phyloP scores from a whole-genome alignment of 2,797 vertebrate species.

The Protonibea diacanthus region DNA sequence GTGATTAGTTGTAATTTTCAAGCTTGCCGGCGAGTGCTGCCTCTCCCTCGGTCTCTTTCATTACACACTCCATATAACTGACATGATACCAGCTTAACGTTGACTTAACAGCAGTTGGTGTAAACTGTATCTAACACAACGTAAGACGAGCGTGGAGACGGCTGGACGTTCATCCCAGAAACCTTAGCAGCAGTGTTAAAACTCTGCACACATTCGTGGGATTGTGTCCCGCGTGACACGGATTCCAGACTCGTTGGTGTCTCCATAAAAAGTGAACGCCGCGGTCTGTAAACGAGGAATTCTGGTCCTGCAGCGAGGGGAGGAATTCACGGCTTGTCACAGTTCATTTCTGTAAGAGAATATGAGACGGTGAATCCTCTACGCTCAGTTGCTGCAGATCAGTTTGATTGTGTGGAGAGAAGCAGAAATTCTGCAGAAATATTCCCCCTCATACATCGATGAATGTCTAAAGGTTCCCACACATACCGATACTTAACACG shows the following conservation, averaged over 20 bases:
- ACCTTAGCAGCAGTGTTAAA: slow-evolving; percentile 64
- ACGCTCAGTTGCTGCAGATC: slow-evolving; percentile 39
- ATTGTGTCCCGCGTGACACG: slow-evolving; percentile 71
- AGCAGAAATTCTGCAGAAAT: slow-evolving; percentile 21
- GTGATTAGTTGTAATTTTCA: not conserved
- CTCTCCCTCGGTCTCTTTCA: not conserved
- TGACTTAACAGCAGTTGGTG: slow-evolving; percentile 53
- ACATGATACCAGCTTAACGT: slow-evolving; percentile 48
- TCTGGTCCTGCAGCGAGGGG: slow-evolving; percentile 12
- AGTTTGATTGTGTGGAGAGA: slow-evolving; percentile 34
- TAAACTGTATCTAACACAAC: slow-evolving; percentile 31
- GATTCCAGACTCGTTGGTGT: slow-evolving; percentile 74
- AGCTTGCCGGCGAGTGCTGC: not conserved
- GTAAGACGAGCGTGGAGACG: slow-evolving; percentile 15
- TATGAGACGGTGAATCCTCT: slow-evolving; percentile 44
- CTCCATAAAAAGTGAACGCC: slow-evolving; percentile 69
- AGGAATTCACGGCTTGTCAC: slow-evolving; percentile 70
- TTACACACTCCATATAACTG: slow-evolving; percentile 23
- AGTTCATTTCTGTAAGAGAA: slow-evolving; percentile 58
- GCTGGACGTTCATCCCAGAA: slow-evolving; percentile 34
- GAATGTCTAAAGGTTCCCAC: slow-evolving; percentile 7
- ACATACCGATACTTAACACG: slow-evolving; percentile 11
- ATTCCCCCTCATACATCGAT: not conserved
- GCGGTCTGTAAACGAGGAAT: slow-evolving; percentile 60
- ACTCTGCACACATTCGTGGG: slow-evolving; percentile 65